These are phyloP conservation scores for Myiagra hebetior DNA, from an alignment of 2,113 vertebrate genomes.

Conservation along the genomic window DNA sequence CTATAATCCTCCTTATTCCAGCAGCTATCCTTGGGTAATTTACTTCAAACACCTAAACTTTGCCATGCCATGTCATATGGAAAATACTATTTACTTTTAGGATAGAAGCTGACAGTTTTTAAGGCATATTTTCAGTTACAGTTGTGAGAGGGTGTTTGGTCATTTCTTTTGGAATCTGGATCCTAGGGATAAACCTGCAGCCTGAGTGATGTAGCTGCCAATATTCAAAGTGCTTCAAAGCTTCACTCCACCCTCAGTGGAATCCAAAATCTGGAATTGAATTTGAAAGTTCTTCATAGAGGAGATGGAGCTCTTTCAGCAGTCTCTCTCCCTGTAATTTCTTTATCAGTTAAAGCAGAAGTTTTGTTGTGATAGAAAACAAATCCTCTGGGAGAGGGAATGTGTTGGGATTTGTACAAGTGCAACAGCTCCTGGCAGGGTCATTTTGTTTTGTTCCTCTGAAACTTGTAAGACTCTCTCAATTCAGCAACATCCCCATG, in stretches of 20 bases:
- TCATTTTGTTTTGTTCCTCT: not conserved
- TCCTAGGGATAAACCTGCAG: not conserved
- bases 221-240: not conserved
- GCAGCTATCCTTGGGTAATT: slow-evolving; percentile 86
- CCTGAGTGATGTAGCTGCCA: not conserved
- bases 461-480: not conserved
- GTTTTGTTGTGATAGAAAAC: not conserved
- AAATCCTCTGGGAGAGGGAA: not conserved
- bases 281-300: not conserved
- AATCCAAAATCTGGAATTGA: not conserved
- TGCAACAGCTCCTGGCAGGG: not conserved
- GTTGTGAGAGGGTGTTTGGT: not conserved
- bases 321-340: not conserved
- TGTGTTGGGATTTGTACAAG: not conserved
- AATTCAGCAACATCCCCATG: not conserved
- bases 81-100: not conserved
- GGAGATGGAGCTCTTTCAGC: not conserved
- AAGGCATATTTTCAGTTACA: not conserved
- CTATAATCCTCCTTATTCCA: slow-evolving; percentile 84
- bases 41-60: not conserved
- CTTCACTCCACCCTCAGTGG: not conserved
- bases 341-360: not conserved
- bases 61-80: not conserved
- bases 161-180: not conserved
- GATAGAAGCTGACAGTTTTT: not conserved